phyloP scores from a whole-genome alignment of 2,888 invertebrate genomes.

The Ethmia dodecea region DNA sequence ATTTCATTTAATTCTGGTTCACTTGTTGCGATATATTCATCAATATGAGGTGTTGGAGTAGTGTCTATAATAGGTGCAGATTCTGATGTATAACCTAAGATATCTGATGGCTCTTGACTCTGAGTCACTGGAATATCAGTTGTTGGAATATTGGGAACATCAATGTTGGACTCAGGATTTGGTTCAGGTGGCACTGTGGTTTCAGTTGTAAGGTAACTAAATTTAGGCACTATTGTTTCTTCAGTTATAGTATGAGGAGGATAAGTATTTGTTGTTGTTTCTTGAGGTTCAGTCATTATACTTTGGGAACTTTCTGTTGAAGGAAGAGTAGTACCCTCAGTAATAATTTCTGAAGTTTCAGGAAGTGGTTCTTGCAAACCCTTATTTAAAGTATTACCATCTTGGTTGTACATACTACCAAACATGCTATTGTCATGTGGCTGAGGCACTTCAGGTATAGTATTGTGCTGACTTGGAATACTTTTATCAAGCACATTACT shows the following conservation, averaged over 20 bases:
- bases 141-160: neutral
- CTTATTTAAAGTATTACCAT: slow-evolving; percentile 7
- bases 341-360: no score
- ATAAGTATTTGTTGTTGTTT: no score
- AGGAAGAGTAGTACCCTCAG: no score
- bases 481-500: slow-evolving; percentile 20
- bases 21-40: neutral
- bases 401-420: slow-evolving; percentile 11
- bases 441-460: slow-evolving; percentile 2
- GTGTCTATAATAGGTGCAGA: slow-evolving; percentile 9
- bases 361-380: neutral
- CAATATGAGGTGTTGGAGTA: neutral
- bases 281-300: no score
- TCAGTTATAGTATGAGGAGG: no score
- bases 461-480: neutral
- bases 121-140: neutral
- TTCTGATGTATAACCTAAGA: slow-evolving; percentile 17
- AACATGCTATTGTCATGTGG: slow-evolving; percentile 16
- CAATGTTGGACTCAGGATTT: no score
- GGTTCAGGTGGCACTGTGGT: no score
- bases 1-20: neutral
- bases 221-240: no score
- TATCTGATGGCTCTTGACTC: neutral
- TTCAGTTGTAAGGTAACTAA: no score
- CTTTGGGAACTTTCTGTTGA: no score